Conservation (phyloP, 2,797 vertebrate species). For the Eulemur albifrons region DNA sequence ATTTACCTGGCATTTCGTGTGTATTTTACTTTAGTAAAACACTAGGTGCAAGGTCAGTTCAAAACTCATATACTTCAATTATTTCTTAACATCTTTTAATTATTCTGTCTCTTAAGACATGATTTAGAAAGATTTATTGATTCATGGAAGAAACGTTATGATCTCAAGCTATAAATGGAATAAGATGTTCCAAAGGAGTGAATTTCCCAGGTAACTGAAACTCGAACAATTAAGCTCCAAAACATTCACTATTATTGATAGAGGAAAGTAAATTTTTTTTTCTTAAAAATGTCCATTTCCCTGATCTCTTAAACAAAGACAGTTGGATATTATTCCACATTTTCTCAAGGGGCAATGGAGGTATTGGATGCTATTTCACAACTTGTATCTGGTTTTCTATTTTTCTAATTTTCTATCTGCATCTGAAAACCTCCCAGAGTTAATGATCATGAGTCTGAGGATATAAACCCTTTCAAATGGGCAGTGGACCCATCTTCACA, state of each 20-base stretch:
- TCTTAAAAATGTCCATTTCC: background rate
- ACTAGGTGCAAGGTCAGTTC: background rate
- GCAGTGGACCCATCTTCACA: background rate
- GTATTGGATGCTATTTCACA: background rate
- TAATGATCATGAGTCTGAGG: background rate
- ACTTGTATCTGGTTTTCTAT: background rate
- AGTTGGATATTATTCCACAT: background rate
- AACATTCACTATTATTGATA: background rate
- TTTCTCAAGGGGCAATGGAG: background rate
- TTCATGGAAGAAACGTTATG: background rate
- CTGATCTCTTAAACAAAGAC: background rate
- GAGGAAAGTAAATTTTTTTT: background rate
- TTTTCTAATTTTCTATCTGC: background rate
- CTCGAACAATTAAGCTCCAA: background rate
- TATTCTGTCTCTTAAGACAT: background rate
- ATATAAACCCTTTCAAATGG: background rate
- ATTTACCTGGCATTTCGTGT: background rate
- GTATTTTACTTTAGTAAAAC: background rate
- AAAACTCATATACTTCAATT: background rate
- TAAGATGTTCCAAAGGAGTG: background rate
- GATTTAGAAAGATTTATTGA: slow-evolving; percentile 16
- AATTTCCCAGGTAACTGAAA: background rate
- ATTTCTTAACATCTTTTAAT: background rate
- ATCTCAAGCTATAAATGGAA: background rate
- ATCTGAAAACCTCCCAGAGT: background rate